phyloP scores from a whole-genome alignment of 1,140 invertebrate genomes.

The Berghia stephanieae region DNA sequence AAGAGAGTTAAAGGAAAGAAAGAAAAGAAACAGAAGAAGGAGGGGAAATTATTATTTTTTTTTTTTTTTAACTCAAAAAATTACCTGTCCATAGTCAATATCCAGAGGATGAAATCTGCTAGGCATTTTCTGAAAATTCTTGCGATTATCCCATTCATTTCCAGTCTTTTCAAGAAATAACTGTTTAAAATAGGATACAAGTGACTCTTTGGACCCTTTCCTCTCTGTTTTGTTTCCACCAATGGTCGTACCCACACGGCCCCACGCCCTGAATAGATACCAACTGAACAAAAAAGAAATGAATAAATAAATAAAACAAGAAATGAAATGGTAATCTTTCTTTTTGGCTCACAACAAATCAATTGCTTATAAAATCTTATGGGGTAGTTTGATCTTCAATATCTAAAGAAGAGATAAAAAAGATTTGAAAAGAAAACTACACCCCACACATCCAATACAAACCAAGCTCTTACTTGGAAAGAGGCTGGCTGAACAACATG shows the following conservation, averaged over 20 bases:
- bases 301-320: neutral
- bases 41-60: too few species aligned
- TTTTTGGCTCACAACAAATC: too few species aligned
- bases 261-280: slow-evolving; percentile 92
- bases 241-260: slow-evolving; percentile 92
- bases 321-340: neutral
- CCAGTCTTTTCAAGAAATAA: slow-evolving; percentile 86
- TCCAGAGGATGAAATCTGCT: slow-evolving; percentile 89
- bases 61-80: neutral
- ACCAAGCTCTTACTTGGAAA: too few species aligned
- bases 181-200: slow-evolving; percentile 73
- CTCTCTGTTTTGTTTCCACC: slow-evolving; percentile 80
- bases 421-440: too few species aligned
- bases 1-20: too few species aligned
- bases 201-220: slow-evolving; percentile 51
- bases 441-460: too few species aligned
- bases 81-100: slow-evolving; percentile 81
- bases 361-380: too few species aligned
- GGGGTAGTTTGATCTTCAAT: too few species aligned
- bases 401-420: too few species aligned
- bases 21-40: too few species aligned
- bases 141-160: slow-evolving; percentile 78
- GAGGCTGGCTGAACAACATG: too few species aligned
- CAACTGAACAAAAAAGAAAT: slow-evolving; percentile 69
- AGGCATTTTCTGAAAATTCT: slow-evolving; percentile 82